Conservation (phyloP, 2,888 invertebrate species). For the Lapara coniferarum region DNA sequence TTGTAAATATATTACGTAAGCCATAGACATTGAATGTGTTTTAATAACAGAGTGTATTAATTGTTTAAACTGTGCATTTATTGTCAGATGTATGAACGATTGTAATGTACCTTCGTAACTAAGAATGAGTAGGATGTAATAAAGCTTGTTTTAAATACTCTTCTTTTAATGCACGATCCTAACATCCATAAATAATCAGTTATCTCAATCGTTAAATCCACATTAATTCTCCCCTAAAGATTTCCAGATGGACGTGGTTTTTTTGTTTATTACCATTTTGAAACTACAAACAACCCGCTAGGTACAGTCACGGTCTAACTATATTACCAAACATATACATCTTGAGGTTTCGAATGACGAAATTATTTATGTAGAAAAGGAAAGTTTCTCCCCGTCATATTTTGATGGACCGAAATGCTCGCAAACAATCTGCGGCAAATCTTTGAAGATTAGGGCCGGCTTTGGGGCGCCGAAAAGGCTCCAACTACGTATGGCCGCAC, state of each 20-base stretch:
- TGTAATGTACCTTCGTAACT: conserved; percentile 58
- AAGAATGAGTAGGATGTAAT: conserved; percentile 71
- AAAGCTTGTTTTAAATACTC: conserved; percentile 79
- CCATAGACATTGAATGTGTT: conserved; percentile 68
- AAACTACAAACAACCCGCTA: no score
- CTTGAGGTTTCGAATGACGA: conserved; percentile 38
- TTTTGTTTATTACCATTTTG: no score
- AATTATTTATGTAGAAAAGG: conserved; percentile 65
- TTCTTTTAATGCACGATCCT: conserved; percentile 45
- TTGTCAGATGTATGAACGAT: conserved; percentile 50
- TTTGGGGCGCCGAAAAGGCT: conserved; percentile 74
- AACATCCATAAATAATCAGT: background rate
- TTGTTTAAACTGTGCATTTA: conserved; percentile 56
- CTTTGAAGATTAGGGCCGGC: conserved; percentile 77
- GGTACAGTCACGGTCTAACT: background rate
- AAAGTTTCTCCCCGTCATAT: conserved; percentile 71
- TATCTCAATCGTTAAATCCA: no score
- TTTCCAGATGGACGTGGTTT: no score
- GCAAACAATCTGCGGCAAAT: conserved; percentile 80
- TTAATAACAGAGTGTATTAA: conserved; percentile 66
- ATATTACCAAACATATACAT: conserved; percentile 14
- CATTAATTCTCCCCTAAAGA: no score
- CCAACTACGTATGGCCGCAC: conserved; percentile 75
- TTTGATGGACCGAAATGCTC: conserved; percentile 75
- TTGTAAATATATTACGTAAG: conserved; percentile 78